phyloP scores from a whole-genome alignment of 1,140 invertebrate species.

The Calephelis virginiensis region DNA sequence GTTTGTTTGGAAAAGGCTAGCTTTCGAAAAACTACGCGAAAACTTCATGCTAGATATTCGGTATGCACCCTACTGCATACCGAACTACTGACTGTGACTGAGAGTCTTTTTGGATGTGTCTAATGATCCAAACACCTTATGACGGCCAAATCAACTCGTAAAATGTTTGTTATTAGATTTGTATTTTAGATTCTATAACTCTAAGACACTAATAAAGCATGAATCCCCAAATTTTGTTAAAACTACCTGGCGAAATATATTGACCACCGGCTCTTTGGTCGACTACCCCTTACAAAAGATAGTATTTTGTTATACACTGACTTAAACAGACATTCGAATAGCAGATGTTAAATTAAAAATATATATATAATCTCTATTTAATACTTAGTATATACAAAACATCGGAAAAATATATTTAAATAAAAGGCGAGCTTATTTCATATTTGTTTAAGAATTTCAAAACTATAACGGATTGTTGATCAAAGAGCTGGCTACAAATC shows the following conservation, averaged over 20 bases:
- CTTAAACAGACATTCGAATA: too few species aligned
- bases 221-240: neutral
- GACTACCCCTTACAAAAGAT: neutral
- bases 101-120: neutral
- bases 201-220: neutral
- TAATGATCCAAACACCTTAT: neutral
- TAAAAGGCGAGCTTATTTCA: too few species aligned
- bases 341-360: too few species aligned
- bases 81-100: neutral
- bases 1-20: too few species aligned
- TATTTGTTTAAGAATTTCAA: too few species aligned
- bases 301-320: too few species aligned
- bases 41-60: neutral
- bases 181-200: slow-evolving; percentile 9
- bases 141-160: neutral
- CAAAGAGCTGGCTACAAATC: neutral
- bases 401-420: too few species aligned
- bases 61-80: neutral
- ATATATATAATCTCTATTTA: too few species aligned
- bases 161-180: slow-evolving; percentile 15
- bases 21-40: too few species aligned
- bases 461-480: neutral
- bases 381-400: too few species aligned
- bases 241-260: neutral
- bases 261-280: neutral